Base-by-base conservation (phyloP, 2,888 invertebrate species). In the Luperina testacea region DNA sequence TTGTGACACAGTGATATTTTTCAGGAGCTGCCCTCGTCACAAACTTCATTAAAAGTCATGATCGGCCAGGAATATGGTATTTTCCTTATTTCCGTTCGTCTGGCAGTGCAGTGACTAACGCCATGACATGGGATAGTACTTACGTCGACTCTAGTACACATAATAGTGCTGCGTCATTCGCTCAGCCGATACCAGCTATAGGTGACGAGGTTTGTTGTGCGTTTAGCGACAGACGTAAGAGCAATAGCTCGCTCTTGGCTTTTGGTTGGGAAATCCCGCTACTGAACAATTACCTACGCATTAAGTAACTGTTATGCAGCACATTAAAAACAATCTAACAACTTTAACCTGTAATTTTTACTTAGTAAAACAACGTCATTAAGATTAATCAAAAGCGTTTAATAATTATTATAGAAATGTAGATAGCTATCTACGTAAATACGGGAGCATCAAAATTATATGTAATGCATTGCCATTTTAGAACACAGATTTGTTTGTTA, bases 401-500 rank as follows among this genome's bases (percentile, higher is more conserved):
- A 89, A 83, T 90, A 78, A 84, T 83, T 81, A 86, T 90, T 87
- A 89, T 83, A 86, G 82, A 89, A 81, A 87, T 83, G 71, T 81
- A 82, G 92, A 92, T 92, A 89, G 81, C 77, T 90, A 91, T 90
- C 92, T 89, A 87, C 77, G 87, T 90, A 91, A 91, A 88, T 80
- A 90, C 88, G 86, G 87, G 87, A 87, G 88, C 88, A 88, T 87
- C 85, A 81, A 90, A 91, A 91, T 90, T 91, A 88, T 90, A 92
- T 92, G 91, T 90, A 92, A 92, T 92, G 90, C 81, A 90, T 91
- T 91, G 91, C 91, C 89, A 91, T 92, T 92, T 90, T 88, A 80
- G 84, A 88, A 90, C 88, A 90, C 91, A 88, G 88, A 90, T 92
- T 92, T 90, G 90, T 92, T 90, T 91, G 91, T 91, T 87, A 88